phyloP scores from a whole-genome alignment of 2,797 vertebrate genomes.

The Gymnothorax reevesii region DNA sequence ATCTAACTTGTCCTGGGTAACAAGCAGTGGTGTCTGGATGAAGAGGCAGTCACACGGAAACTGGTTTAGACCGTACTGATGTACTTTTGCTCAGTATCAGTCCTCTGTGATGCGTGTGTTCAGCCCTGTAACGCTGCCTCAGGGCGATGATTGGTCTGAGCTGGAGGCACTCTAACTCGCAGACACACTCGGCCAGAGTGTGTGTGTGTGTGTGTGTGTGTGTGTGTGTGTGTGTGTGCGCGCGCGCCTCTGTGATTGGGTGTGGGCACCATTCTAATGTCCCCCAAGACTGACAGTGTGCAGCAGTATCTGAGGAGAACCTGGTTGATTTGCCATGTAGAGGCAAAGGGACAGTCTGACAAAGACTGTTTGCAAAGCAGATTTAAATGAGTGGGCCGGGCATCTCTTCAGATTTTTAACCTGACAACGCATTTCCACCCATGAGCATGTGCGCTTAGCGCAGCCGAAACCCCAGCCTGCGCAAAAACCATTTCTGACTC shows the following conservation, averaged over 20 bases:
- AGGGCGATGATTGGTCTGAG: not conserved
- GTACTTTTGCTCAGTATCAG: not conserved
- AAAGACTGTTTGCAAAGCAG: not conserved
- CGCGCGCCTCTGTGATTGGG: too few relatives aligned
- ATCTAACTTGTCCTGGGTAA: too few relatives aligned
- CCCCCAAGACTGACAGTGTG: not conserved
- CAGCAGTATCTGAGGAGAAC: not conserved
- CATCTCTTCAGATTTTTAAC: not conserved
- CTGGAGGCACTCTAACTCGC: not conserved
- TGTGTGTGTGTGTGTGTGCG: not conserved
- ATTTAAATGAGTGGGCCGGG: not conserved
- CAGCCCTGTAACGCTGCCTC: not conserved
- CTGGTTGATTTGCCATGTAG: not conserved
- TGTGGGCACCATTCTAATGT: too few relatives aligned
- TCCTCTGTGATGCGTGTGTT: not conserved
- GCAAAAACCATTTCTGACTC: not conserved
- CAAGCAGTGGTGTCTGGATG: too few relatives aligned
- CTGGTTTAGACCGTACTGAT: not conserved
- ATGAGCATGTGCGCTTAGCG: not conserved
- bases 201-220: not conserved
- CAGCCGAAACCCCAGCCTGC: not conserved
- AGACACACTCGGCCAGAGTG: too few relatives aligned
- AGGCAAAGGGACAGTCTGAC: not conserved
- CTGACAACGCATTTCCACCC: not conserved
- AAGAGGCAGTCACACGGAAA: not conserved